Evolutionary conservation across 2,888 invertebrate species (phyloP), one percentile per base, ranked within the genome.

Genomic region (Ethmia dodecea): DNA sequence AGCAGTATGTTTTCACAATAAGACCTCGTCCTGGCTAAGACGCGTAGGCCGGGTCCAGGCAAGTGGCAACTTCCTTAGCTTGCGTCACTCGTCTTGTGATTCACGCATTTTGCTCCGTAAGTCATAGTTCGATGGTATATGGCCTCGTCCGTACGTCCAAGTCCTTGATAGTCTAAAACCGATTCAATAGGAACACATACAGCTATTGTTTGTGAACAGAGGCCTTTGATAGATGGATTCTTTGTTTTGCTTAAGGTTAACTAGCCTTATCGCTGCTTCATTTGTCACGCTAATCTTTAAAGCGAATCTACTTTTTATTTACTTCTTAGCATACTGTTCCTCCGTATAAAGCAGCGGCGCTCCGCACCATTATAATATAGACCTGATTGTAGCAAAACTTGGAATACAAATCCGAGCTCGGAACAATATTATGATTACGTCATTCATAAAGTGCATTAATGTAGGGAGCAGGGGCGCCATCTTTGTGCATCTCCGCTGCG

Each of bases 41-140:
- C 55, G 76, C 76, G 83, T 81, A 71, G 83, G 81, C 50, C 49
- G 72, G 42, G 54, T 62, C 57, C 64, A 56, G 57, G 45, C 69
- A 80, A 81, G 72, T 79, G 74, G 70, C 60, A 53, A 73, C 77
- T 84, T 86, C 84, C 84, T 80, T 56, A 59, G 45, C 64, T 81
- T 76, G 71, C 84, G 74, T 81, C 84, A 84, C 63, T 48, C 30
- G 13, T 60, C 47, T 59, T 60, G 65, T 79, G 81, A 83, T 67
- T 81, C 79, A 80, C 63, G 53, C 64, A 59, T 58, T 61, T 52
- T 67, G 55, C 55, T 66, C 52, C 53, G 56, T 60, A 63, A 69
- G 57, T 62, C 60, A 59, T 51, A 49, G 57, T 63, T 71, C 58
- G 60, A 56, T 56, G 49, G 42, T 64, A 55, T 62, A 42, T 52